Evolutionary conservation across 2,113 vertebrate genomes (phyloP).

Genomic region (Carollia perspicillata): DNA sequence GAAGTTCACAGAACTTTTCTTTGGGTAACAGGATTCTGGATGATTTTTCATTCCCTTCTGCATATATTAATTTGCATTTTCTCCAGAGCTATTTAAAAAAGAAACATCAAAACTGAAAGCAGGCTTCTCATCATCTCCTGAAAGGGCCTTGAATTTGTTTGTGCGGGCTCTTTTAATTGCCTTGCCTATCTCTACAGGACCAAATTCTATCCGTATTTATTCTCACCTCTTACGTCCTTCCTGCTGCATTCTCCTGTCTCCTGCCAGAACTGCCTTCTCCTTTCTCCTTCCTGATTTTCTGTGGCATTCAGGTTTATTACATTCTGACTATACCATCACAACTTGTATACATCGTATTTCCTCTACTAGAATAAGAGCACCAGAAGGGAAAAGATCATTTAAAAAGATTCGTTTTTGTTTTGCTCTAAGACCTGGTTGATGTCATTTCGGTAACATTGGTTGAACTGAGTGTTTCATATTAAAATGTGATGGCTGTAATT

Average conservation of each 20-base stretch:
- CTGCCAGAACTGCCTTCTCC: not conserved
- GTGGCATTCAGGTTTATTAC: not conserved
- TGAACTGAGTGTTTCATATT: not conserved
- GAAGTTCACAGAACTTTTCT: not conserved
- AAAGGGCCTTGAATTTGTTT: not conserved
- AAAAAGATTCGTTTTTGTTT: not conserved
- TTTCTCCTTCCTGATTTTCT: not conserved
- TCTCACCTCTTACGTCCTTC: not conserved
- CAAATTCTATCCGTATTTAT: not conserved
- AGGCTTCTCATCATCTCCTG: not conserved
- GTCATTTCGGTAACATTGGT: not conserved
- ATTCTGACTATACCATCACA: not conserved
- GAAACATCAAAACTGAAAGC: not conserved
- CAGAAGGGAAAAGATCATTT: not conserved
- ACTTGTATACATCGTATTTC: not conserved
- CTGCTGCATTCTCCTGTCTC: not conserved
- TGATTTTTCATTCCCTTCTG: constrained; percentile 2
- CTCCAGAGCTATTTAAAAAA: not conserved
- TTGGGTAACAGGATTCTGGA: not conserved
- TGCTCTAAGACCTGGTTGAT: not conserved
- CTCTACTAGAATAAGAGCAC: not conserved
- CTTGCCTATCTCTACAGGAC: not conserved
- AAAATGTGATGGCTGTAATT: not conserved
- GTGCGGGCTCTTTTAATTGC: not conserved
- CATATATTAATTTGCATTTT: not conserved